These are phyloP conservation scores for Epinephelus awoara DNA, from an alignment of 2,797 vertebrate species.

Conservation along the genomic window DNA sequence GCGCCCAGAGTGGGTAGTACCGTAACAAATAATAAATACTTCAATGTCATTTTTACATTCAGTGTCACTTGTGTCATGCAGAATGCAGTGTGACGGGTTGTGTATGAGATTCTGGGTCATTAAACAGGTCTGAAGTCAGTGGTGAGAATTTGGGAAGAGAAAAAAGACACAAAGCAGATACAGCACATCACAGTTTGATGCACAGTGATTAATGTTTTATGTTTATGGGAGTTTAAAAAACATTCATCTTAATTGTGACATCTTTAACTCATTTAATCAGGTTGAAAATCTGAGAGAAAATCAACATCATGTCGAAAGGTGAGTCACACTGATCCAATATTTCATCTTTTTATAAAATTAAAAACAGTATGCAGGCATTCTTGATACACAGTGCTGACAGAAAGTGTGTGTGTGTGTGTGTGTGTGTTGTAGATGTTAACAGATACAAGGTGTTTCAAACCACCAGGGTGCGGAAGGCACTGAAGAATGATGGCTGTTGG, in stretches of 20 bases:
- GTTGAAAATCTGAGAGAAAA: constrained; percentile 37
- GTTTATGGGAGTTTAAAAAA: not conserved
- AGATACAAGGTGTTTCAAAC: constrained; percentile 64
- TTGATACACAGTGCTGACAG: constrained; percentile 3
- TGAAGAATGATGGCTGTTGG: constrained; percentile 80
- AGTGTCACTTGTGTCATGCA: not conserved
- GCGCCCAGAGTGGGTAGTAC: not conserved
- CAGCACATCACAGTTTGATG: not conserved
- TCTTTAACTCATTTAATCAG: constrained; percentile 33
- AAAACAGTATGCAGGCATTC: not conserved
- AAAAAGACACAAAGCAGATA: not conserved
- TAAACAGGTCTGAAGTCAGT: constrained; percentile 10
- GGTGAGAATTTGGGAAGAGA: not conserved
- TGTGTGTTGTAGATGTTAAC: constrained; percentile 55
- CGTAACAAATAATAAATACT: not conserved
- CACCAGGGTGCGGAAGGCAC: constrained; percentile 58
- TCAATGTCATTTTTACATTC: not conserved
- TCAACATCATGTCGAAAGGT: constrained; percentile 69
- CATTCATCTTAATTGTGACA: not conserved
- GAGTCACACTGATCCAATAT: constrained; percentile 9
- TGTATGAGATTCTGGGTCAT: not conserved
- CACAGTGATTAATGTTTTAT: not conserved
- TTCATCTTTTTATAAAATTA: not conserved
- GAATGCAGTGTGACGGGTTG: constrained; percentile 45
- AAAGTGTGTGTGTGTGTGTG: constrained; percentile 7